These are phyloP conservation scores for Strix aluco DNA, from an alignment of 2,113 vertebrate species.

Conservation along the genomic window DNA sequence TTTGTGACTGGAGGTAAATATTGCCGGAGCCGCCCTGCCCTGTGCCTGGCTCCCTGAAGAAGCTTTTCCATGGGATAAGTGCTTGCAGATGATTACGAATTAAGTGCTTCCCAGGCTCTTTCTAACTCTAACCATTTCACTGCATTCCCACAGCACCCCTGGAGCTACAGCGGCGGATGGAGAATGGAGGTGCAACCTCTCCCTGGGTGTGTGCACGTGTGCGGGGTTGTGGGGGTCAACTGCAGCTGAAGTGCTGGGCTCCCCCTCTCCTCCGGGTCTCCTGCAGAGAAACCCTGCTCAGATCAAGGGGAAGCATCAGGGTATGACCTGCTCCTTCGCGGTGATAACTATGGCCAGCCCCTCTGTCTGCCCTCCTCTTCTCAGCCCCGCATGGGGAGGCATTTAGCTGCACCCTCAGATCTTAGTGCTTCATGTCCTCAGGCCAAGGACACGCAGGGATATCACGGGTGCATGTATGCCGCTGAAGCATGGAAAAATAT, in stretches of 20 bases:
- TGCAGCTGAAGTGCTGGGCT: not conserved
- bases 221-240: not conserved
- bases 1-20: accelerated
- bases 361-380: not conserved
- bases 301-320: not conserved
- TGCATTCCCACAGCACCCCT: not conserved
- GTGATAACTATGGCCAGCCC: accelerated
- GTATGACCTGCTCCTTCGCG: not conserved
- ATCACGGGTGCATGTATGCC: not conserved
- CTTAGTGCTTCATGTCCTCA: not conserved
- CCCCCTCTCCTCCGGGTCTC: not conserved
- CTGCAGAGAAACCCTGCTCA: not conserved
- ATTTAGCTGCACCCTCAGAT: not conserved
- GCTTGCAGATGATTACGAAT: not conserved
- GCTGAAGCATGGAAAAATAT: not conserved
- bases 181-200: not conserved
- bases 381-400: not conserved
- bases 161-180: accelerated
- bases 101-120: not conserved
- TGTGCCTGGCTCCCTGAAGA: not conserved
- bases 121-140: not conserved
- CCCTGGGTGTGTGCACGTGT: accelerated
- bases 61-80: not conserved
- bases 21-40: not conserved
- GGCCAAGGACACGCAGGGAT: accelerated